phyloP scores from a whole-genome alignment of 1,140 invertebrate species.

The Sogatella furcifera region DNA sequence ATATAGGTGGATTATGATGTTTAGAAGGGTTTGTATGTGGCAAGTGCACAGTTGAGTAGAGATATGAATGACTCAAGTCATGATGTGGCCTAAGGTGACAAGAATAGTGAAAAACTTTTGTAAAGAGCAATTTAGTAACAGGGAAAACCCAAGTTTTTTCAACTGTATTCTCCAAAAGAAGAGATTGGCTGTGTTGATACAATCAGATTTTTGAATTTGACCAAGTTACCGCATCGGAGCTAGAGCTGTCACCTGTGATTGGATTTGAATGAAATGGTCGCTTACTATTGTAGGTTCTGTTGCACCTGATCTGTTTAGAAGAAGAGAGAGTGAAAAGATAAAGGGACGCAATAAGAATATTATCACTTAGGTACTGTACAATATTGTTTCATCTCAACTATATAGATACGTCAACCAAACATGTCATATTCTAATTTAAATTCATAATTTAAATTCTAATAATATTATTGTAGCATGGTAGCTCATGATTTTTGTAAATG shows the following conservation, averaged over 20 bases:
- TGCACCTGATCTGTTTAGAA: neutral
- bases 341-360: neutral
- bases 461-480: constrained; percentile 5
- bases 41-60: neutral
- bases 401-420: constrained; percentile 7
- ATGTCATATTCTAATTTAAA: constrained; percentile 1
- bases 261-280: neutral
- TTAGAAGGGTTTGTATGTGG: neutral
- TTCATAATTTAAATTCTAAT: constrained; percentile 8
- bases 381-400: neutral
- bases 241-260: constrained; percentile 7
- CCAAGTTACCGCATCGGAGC: constrained; percentile 13
- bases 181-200: constrained; percentile 3
- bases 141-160: neutral
- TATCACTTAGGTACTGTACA: neutral
- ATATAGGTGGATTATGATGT: neutral
- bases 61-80: neutral
- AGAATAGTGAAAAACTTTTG: neutral
- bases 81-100: constrained; percentile 4
- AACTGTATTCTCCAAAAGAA: neutral
- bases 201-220: neutral
- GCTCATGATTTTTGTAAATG: constrained; percentile 1
- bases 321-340: too few relatives aligned
- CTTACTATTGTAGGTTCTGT: neutral
- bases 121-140: neutral